phyloP scores from a whole-genome alignment of 2,888 invertebrate genomes.

The Pollenia griseotomentosa region DNA sequence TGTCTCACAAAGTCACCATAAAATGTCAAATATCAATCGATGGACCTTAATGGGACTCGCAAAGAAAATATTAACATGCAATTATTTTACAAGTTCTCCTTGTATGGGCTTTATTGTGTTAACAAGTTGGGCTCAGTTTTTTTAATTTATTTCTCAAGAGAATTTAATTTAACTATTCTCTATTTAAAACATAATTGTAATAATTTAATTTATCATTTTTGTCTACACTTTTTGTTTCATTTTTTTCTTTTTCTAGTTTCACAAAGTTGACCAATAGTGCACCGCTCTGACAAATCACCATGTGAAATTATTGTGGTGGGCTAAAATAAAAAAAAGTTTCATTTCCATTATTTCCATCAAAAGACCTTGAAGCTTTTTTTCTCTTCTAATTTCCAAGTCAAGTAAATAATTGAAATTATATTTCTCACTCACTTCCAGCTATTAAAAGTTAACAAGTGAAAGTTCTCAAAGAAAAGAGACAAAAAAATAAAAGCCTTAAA shows the following conservation, averaged over 20 bases:
- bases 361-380: conserved; percentile 69
- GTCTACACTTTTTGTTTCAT: background rate
- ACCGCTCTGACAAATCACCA: background rate
- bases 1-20: too few species aligned
- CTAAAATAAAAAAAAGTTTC: conserved; percentile 18
- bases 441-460: conserved; percentile 50
- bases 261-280: conserved; percentile 42
- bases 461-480: conserved; percentile 53
- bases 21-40: too few species aligned
- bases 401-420: conserved; percentile 47
- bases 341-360: conserved; percentile 48
- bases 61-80: too few species aligned
- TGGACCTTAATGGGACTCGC: too few species aligned
- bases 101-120: too few species aligned
- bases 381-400: conserved; percentile 28
- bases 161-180: too few species aligned
- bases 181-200: background rate
- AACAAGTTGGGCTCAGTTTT: too few species aligned
- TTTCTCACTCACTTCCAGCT: conserved; percentile 44
- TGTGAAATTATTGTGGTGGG: conserved; percentile 37
- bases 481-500: conserved; percentile 27
- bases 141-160: too few species aligned
- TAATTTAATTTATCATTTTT: too few species aligned
- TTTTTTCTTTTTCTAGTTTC: background rate
- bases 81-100: too few species aligned